phyloP scores from a whole-genome alignment of 2,888 invertebrate genomes.

The Acrobasis suavella region DNA sequence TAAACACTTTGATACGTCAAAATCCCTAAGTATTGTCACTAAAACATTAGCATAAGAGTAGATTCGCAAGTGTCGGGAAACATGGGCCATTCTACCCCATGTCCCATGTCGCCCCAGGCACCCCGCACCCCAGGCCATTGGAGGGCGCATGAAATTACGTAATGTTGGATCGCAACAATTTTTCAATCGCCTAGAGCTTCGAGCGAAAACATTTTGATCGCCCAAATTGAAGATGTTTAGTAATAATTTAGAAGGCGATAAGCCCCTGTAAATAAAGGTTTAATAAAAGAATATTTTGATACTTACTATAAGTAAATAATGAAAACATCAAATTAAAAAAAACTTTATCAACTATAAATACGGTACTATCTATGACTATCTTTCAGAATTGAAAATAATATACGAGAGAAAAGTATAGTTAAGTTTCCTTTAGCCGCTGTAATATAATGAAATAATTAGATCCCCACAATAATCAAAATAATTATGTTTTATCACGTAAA shows the following conservation, averaged over 20 bases:
- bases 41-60: constrained; percentile 20
- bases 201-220: constrained; percentile 53
- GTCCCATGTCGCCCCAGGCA: constrained; percentile 41
- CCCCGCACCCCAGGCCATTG: constrained; percentile 42
- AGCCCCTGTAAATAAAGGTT: constrained; percentile 33
- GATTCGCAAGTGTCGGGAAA: constrained; percentile 25
- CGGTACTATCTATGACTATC: too few relatives aligned
- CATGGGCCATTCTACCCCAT: constrained; percentile 38
- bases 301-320: too few relatives aligned
- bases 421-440: background rate
- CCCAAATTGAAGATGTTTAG: constrained; percentile 63
- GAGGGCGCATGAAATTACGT: constrained; percentile 62
- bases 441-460: background rate
- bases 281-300: too few relatives aligned
- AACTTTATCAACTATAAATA: too few relatives aligned
- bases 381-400: too few relatives aligned
- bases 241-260: constrained; percentile 56
- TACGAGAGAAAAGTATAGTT: too few relatives aligned
- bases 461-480: background rate
- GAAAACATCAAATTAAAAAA: too few relatives aligned
- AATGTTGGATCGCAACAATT: constrained; percentile 65
- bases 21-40: constrained; percentile 15
- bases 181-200: constrained; percentile 71
- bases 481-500: constrained; percentile 16
- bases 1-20: background rate